Evolutionary conservation across 1,140 invertebrate species (phyloP).

Genomic region (Drosophila melanica): DNA sequence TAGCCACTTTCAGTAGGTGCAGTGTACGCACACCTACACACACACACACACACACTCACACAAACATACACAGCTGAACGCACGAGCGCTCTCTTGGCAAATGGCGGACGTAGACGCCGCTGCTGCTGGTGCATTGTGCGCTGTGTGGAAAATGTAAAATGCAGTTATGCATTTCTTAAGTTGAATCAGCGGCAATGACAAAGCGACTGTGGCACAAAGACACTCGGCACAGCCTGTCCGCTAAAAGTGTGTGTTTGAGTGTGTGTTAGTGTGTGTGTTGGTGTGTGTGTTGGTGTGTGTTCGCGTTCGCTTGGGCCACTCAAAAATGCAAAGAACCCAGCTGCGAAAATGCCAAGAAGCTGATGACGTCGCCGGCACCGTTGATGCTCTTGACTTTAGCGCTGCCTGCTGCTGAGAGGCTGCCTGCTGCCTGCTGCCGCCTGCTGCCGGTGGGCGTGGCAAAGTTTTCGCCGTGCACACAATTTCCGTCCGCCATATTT

Average conservation of each 20-base stretch:
- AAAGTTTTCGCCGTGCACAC: constrained; percentile 58
- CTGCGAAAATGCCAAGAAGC: constrained; percentile 52
- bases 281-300: constrained; percentile 19
- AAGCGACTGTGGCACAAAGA: constrained; percentile 55
- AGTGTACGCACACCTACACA: not conserved
- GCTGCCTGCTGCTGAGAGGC: not conserved
- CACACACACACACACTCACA: constrained; percentile 34
- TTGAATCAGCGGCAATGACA: constrained; percentile 76
- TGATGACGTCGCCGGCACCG: constrained; percentile 61
- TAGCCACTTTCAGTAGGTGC: too few species aligned
- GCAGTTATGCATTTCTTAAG: constrained; percentile 78
- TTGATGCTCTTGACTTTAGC: constrained; percentile 52
- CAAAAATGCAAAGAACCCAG: constrained; percentile 64
- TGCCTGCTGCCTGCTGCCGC: too few species aligned
- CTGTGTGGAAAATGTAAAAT: constrained; percentile 60
- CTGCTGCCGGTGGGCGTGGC: not conserved
- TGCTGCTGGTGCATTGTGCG: constrained; percentile 51
- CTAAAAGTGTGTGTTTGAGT: constrained; percentile 16
- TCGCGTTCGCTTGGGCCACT: constrained; percentile 30
- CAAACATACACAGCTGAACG: constrained; percentile 25
- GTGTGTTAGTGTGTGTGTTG: constrained; percentile 31
- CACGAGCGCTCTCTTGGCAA: constrained; percentile 56
- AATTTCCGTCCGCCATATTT: constrained; percentile 71
- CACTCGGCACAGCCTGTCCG: not conserved
- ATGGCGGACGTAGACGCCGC: constrained; percentile 38